These are phyloP conservation scores for Myripristis murdjan DNA, from an alignment of 2,797 vertebrate species.

Conservation along the genomic window DNA sequence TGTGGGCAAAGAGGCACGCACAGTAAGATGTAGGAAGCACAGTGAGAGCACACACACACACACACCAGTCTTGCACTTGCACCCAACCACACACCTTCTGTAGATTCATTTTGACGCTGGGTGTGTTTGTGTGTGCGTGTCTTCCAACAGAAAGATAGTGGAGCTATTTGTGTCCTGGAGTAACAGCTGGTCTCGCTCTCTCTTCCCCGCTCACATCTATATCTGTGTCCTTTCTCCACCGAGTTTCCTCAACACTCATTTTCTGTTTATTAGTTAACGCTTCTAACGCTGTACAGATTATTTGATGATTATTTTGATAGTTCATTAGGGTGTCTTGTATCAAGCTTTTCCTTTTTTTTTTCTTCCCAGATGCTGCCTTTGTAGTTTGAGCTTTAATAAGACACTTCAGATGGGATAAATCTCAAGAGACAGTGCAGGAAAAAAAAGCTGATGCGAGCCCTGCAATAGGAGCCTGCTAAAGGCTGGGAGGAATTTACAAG, in stretches of 20 bases:
- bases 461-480: background rate
- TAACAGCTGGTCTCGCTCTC: conserved; percentile 63
- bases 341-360: too few species aligned
- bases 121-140: conserved; percentile 3
- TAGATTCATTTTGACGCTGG: conserved; percentile 38
- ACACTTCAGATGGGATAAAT: conserved; percentile 1
- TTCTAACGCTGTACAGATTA: background rate
- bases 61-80: background rate
- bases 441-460: background rate
- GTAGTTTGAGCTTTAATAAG: conserved; percentile 7
- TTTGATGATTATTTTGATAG: conserved; percentile 7
- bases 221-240: conserved; percentile 20
- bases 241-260: conserved; percentile 17
- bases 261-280: conserved; percentile 15
- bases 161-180: conserved; percentile 64
- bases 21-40: conserved; percentile 24
- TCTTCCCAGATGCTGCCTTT: background rate
- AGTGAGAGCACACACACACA: background rate
- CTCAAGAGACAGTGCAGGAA: background rate
- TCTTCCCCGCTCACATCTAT: conserved; percentile 34
- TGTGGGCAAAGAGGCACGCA: conserved; percentile 14
- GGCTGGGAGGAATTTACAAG: conserved; percentile 39
- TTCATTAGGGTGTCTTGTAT: conserved; percentile 2
- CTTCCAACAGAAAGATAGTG: conserved; percentile 54
- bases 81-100: conserved; percentile 35